These are phyloP conservation scores for Seriola dumerili DNA, from an alignment of 2,113 vertebrate genomes.

Conservation along the genomic window DNA sequence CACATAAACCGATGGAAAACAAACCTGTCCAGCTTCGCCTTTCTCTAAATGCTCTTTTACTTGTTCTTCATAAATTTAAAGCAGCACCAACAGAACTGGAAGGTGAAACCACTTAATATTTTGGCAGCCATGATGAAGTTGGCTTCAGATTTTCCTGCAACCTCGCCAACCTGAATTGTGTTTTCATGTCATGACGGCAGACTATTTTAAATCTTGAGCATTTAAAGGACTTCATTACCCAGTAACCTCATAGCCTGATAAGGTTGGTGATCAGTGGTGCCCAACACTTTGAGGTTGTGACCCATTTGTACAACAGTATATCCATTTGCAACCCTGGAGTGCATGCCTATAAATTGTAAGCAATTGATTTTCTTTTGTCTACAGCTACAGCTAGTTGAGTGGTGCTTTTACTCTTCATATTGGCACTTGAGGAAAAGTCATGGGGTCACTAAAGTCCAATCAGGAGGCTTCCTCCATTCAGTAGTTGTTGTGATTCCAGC, in stretches of 20 bases:
- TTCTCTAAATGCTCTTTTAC: neutral
- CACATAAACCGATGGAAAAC: conserved; percentile 22
- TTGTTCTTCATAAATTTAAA: neutral
- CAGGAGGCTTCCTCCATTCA: neutral
- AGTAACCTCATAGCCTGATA: neutral
- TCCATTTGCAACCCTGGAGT: neutral
- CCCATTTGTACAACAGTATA: neutral
- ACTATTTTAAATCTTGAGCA: neutral
- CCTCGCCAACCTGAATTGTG: neutral
- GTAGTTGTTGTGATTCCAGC: neutral
- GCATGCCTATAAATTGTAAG: neutral
- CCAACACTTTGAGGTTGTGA: neutral
- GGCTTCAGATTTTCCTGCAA: neutral
- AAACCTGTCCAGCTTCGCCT: neutral
- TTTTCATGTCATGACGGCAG: neutral
- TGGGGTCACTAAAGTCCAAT: neutral
- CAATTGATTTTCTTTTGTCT: neutral
- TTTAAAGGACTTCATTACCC: neutral
- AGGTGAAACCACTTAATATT: conserved; percentile 14
- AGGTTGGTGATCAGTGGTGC: neutral
- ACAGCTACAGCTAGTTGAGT: no score
- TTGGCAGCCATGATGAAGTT: conserved; percentile 2
- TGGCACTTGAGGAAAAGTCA: no score
- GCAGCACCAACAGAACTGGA: neutral
- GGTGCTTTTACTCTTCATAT: no score